Base-by-base conservation (phyloP, 2,888 invertebrate species). In the Pogonocherus hispidulus region DNA sequence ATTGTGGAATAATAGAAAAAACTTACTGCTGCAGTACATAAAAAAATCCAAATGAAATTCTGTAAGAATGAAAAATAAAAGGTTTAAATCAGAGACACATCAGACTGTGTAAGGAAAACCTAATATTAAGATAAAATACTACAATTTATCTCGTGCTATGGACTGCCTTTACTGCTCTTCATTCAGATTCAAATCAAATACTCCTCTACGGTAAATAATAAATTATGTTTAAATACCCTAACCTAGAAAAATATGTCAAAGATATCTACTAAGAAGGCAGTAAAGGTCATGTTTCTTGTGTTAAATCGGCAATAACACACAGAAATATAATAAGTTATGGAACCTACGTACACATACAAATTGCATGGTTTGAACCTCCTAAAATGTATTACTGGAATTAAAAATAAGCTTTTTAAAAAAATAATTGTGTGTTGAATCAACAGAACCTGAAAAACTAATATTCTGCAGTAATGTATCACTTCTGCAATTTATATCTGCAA, bases 201-300 rank as follows among this genome's bases (percentile, higher is more conserved):
- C 23, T 18, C 35, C 41, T 41, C 41, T 41, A 41, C 16, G 41
- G 11, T 41, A 41, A 8, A 41, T 41, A 67, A 67, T 63, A 63
- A 67, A 52, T 57, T 63, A 52, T 51, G 63, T 54, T 63, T 63
- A 57, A 59, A 59, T 27, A 51, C 44, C 57, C 57, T 63, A 67
- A 47, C 64, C 55, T 59, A 59, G 27, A 49, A 47, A 56, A 63
- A 63, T 63, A 55, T 60, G 46, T 66, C 47, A 8, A 46, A 57
- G 46, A 60, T 32, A 32, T 60, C 27, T 32, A n/a, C 59, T 63
- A 4, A 63, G 46, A 56, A n/a, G 47, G 62, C 67, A 59, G 63
- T 57, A 59, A 63, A 63, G 64, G 64, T 37, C 56, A 46, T n/a
- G 19, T 3, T 14, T 41, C 6, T 35, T 32, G 52, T 22, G 63